A percentile compares a stretch with the other conserved stretches of the same genome.
Conservation (phyloP, 2,888 invertebrate species). For the Thecocarcelia acutangulata region DNA sequence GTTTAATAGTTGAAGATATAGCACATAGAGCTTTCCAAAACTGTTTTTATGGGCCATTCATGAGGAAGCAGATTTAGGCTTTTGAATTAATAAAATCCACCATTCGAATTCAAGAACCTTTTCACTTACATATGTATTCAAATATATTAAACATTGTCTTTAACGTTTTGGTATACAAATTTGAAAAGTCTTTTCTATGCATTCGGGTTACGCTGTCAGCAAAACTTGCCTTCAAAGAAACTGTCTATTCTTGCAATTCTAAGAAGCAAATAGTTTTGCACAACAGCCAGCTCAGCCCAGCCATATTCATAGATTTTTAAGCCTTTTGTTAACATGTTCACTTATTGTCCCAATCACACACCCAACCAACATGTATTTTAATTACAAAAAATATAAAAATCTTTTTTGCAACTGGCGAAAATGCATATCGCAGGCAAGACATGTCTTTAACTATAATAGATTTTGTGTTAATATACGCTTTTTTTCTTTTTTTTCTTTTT, state of each 20-base stretch:
- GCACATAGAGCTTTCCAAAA: no score
- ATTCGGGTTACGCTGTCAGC: constrained; percentile 12
- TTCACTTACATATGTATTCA: no score
- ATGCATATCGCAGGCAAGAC: constrained; percentile 16
- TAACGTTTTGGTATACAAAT: neutral
- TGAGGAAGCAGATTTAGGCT: no score
- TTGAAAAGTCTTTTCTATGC: neutral
- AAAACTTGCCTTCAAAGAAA: constrained; percentile 1
- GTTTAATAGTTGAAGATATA: no score
- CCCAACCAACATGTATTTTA: constrained; percentile 47
- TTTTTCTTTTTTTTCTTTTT: constrained; percentile 4
- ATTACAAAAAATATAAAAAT: constrained; percentile 36
- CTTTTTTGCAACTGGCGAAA: neutral
- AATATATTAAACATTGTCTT: no score
- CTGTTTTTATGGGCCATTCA: no score
- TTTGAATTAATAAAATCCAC: no score
- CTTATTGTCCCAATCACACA: constrained; percentile 33
- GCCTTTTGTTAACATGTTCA: constrained; percentile 39
- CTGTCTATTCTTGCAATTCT: constrained; percentile 5
- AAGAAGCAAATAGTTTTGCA: constrained; percentile 10
- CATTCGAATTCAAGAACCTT: no score
- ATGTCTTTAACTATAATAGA: constrained; percentile 48
- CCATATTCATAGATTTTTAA: constrained; percentile 25
- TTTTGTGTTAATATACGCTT: constrained; percentile 26
- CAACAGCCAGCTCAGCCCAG: constrained; percentile 6